These are phyloP conservation scores for Drosophila anomelani DNA, from an alignment of 2,888 invertebrate species.

Conservation along the genomic window DNA sequence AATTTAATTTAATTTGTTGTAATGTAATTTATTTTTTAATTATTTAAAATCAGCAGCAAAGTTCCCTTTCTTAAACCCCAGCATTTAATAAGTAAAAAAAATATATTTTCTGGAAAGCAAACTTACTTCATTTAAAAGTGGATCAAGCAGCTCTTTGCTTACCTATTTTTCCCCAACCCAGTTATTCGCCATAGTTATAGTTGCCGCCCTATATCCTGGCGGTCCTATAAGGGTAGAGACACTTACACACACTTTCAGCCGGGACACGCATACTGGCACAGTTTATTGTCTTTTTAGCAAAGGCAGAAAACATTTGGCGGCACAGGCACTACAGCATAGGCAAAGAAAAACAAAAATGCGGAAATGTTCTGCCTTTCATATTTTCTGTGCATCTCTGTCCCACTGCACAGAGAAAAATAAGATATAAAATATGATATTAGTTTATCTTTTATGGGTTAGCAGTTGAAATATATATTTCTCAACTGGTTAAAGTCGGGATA, in stretches of 20 bases:
- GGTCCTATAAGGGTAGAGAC: constrained; percentile 25
- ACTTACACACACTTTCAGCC: constrained; percentile 13
- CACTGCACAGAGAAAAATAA: not conserved
- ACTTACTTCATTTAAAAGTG: constrained; percentile 24
- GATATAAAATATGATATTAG: not conserved
- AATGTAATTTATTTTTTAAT: not conserved
- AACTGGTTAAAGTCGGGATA: not conserved
- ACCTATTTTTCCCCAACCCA: constrained; percentile 14
- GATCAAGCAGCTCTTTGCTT: constrained; percentile 40
- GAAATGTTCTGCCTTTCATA: constrained; percentile 58
- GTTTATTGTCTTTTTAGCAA: constrained; percentile 74
- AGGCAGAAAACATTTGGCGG: constrained; percentile 66
- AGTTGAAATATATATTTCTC: not conserved
- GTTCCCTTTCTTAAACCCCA: not conserved
- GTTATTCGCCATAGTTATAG: constrained; percentile 20
- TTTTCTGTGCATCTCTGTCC: not conserved
- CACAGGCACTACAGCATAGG: constrained; percentile 55
- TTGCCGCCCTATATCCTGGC: constrained; percentile 29
- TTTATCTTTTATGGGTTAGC: accelerated
- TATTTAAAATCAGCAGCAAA: not conserved
- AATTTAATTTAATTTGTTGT: too few species aligned
- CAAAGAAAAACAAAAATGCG: constrained; percentile 59
- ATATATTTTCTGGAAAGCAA: constrained; percentile 12
- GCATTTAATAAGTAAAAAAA: constrained; percentile 18
- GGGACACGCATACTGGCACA: constrained; percentile 55